These are phyloP conservation scores for Desmophyllum pertusum DNA, from an alignment of 92 coral and sea anemone genomes.

Conservation along the genomic window DNA sequence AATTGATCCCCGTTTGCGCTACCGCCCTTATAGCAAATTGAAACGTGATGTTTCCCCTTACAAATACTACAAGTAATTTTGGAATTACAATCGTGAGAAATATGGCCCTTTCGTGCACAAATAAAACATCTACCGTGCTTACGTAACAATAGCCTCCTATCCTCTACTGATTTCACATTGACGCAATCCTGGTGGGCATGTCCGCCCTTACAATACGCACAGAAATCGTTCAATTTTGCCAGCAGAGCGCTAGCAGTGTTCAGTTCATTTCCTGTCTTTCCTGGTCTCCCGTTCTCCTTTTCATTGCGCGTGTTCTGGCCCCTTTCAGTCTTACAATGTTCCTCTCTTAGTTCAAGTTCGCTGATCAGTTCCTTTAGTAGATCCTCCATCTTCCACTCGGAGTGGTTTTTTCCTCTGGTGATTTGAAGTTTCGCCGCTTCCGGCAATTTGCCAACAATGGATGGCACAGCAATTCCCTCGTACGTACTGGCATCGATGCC, in stretches of 20 bases:
- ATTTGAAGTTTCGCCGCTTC: conserved; percentile 21
- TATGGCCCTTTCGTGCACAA: conserved; percentile 44
- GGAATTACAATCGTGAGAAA: conserved; percentile 25
- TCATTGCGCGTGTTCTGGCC: neutral
- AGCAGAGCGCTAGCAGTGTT: conserved; percentile 17
- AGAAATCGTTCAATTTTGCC: conserved; percentile 7
- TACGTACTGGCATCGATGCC: conserved; percentile 22
- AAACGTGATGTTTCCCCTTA: conserved; percentile 32
- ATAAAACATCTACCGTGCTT: conserved; percentile 47
- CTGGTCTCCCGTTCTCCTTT: neutral
- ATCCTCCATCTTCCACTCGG: conserved; percentile 43
- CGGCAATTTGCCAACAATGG: conserved; percentile 30
- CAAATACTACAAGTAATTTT: conserved; percentile 18
- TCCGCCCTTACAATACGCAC: conserved; percentile 27
- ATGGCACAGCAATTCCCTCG: conserved; percentile 57
- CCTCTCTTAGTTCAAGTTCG: conserved; percentile 51
- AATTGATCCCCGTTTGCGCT: neutral
- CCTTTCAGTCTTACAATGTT: conserved; percentile 15
- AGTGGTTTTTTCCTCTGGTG: conserved; percentile 45
- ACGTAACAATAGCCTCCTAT: conserved; percentile 28
- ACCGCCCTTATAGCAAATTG: neutral
- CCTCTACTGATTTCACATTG: conserved; percentile 17
- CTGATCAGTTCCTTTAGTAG: conserved; percentile 33
- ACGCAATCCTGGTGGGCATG: conserved; percentile 26
- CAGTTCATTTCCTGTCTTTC: neutral